Base-by-base conservation (phyloP, 2,888 invertebrate species). In the Glaucopsyche alexis region DNA sequence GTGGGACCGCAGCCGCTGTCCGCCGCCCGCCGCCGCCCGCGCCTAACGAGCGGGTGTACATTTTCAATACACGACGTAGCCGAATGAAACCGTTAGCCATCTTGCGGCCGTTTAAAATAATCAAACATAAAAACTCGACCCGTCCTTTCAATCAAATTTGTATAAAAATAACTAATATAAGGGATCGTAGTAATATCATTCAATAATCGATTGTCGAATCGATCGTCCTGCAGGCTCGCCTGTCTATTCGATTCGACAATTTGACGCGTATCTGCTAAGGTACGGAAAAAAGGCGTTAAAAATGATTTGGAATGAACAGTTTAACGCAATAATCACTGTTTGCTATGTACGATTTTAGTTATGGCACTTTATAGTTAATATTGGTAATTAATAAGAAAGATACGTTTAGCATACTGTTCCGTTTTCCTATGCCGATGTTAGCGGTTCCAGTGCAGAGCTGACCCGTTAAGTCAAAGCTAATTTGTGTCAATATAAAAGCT, bases 31-130 rank as follows among this genome's bases (percentile, higher is more conserved):
- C 50, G 81, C 79, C 81, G 82, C 81, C 83, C 82, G 80, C 84
- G 82, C 84, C 85, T 91, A 91, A 90, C 90, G 91, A 91, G 89
- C 85, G 85, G 85, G 84, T 87, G 86, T 88, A 87, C 85, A 80
- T 89, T 90, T 90, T 87, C 89, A 87, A 88, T 89, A 90, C 86
- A 80, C 80, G 42, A 52, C 52, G 38, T 67, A 69, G 69, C 49
- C 47, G 29, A 69, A 69, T 49, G 29, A 78, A 81, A 80, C 80
- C 81, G 79, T 82, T 81, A 79, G 76, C 77, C 80, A 81, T 73
- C 73, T 69, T 72, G 66, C 66, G 66, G 70, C 75, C 72, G 73
- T 73, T 73, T 71, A 73, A 73, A 71, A 73, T 74, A 75, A 72
- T 74, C 73, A 77, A 76, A 76, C 49, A 69, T 69, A 69, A 69